Base-by-base conservation (phyloP, 2,113 vertebrate species). In the Lucifuga dentata region DNA sequence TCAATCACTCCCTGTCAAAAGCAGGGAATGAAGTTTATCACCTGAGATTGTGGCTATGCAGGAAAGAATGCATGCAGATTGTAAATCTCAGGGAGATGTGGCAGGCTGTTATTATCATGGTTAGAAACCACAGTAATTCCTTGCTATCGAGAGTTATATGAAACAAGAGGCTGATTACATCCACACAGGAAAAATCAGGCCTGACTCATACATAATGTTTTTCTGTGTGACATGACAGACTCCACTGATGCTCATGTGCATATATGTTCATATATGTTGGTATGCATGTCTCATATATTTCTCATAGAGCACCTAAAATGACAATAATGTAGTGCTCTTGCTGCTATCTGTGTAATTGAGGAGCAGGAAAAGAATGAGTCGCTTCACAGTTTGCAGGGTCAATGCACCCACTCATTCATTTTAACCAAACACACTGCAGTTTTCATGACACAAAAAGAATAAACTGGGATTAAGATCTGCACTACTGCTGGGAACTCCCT, bases 41-140 rank as follows among this genome's bases (percentile, higher is more conserved):
- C 73, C 56, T 66, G 66, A 64, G 70, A 85, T 76, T 85, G 66
- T 65, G 62, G 68, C 66, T 23, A 29, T 53, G 66, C 26, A 46
- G 56, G 29, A 32, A 53, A 64, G 74, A 69, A 56, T 11, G 15
- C 17, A 29, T 17, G 56, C 29, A 44, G n/a, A 29, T 7, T 29
- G 26, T 52, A 35, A 58, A 29, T 83, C 53, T 76, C 39, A 52
- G 52, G 29, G 36, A 61, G 57, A 69, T 38, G 70, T 80, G 75
- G 68, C 82, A 81, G 75, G 82, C 51, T 85, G 67, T 89, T 83
- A 80, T 90, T 78, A 79, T 76, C 40, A 15, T 57, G 64, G 32
- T 48, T 80, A 51, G 80, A 80, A 84, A 80, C 64, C 69, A 76
- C 80, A 19, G 20, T 87, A 68, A 84, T 81, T 76, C 19, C 21